phyloP scores from a whole-genome alignment of 1,140 invertebrate genomes.

The Trichoplusia ni region DNA sequence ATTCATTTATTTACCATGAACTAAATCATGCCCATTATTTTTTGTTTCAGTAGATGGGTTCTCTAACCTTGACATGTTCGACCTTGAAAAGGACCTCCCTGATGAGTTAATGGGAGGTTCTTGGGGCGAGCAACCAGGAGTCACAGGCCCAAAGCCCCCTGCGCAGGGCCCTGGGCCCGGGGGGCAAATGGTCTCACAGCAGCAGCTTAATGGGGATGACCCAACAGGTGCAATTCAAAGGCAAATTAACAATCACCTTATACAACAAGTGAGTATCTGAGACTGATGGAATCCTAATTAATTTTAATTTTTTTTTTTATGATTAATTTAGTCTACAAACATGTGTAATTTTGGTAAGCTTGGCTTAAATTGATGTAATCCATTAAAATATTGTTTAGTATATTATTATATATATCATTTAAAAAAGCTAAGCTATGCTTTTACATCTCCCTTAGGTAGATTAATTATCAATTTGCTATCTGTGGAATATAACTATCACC shows the following conservation, averaged over 20 bases:
- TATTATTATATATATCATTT: too few species aligned
- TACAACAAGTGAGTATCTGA: slow-evolving; percentile 83
- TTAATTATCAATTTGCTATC: too few species aligned
- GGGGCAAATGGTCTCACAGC: slow-evolving; percentile 71
- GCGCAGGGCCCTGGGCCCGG: slow-evolving; percentile 90
- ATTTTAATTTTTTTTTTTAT: background rate
- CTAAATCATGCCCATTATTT: background rate
- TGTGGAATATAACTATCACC: too few species aligned
- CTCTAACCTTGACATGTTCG: slow-evolving; percentile 91
- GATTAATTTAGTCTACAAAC: background rate
- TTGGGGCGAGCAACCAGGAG: slow-evolving; percentile 86
- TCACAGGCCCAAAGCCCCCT: slow-evolving; percentile 85
- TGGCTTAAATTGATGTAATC: too few species aligned
- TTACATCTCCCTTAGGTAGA: too few species aligned
- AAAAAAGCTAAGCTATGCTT: too few species aligned
- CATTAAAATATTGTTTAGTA: background rate
- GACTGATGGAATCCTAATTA: slow-evolving; percentile 38
- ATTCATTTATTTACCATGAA: background rate
- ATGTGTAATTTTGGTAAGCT: background rate
- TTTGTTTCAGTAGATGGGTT: slow-evolving; percentile 84
- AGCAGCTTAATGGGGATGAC: slow-evolving; percentile 86
- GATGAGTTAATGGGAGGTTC: slow-evolving; percentile 92
- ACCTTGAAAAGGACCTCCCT: slow-evolving; percentile 95
- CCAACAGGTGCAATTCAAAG: slow-evolving; percentile 82
- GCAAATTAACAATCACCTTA: slow-evolving; percentile 85